Conservation (phyloP, 2,888 invertebrate species). For the Suillia variegata region DNA sequence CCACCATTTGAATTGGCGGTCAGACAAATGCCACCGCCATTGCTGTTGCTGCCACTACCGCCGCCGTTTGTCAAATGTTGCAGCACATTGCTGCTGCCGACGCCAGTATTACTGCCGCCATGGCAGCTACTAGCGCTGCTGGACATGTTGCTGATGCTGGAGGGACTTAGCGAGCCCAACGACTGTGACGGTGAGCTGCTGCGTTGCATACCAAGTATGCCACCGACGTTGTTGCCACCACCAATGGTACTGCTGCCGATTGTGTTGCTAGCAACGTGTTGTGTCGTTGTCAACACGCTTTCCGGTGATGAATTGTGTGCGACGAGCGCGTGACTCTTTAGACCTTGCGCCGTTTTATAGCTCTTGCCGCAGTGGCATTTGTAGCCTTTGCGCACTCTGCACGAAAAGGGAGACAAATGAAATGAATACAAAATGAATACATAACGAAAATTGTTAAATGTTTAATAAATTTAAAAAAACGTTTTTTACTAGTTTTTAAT, state of each 20-base stretch:
- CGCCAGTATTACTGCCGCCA: constrained; percentile 44
- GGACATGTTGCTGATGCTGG: constrained; percentile 61
- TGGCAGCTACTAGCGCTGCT: constrained; percentile 59
- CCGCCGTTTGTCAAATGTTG: constrained; percentile 26
- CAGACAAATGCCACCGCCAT: constrained; percentile 23
- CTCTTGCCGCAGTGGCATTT: constrained; percentile 86
- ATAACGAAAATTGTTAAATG: too few relatives aligned
- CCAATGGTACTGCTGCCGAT: constrained; percentile 22
- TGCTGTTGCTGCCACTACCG: constrained; percentile 24
- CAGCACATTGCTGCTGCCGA: constrained; percentile 34
- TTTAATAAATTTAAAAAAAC: too few relatives aligned
- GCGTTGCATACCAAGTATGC: constrained; percentile 42
- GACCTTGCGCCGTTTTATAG: constrained; percentile 80
- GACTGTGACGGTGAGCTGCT: constrained; percentile 61
- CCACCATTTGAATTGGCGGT: constrained; percentile 23
- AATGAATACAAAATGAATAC: constrained; percentile 10
- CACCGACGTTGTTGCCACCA: constrained; percentile 14
- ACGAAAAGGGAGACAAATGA: constrained; percentile 10
- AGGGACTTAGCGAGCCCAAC: constrained; percentile 59
- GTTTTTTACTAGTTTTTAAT: too few relatives aligned
- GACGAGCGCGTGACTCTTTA: constrained; percentile 71
- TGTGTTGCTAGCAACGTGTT: constrained; percentile 43
- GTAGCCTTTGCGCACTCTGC: constrained; percentile 78
- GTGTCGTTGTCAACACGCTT: constrained; percentile 50
- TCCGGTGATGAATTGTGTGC: constrained; percentile 59